Percentiles rank a stretch among this genome's conserved stretches.
Evolutionary conservation across 1,140 invertebrate genomes (phyloP).

Genomic region (Aphis gossypii): DNA sequence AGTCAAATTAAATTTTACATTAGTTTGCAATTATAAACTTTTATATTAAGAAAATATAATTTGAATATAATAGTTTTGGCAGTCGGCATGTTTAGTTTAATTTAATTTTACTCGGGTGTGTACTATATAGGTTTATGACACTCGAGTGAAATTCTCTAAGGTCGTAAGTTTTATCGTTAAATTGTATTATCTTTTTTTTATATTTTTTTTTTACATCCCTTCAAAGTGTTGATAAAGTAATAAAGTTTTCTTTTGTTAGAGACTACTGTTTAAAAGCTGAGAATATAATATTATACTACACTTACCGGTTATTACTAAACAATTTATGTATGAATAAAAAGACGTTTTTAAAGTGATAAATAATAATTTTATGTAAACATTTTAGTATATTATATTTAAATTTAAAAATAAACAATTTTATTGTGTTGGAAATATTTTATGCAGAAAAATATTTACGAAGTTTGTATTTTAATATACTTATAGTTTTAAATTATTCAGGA

Average conservation of each 20-base stretch:
- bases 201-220: neutral
- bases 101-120: neutral
- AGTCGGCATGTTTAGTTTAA: neutral
- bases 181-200: neutral
- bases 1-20: neutral
- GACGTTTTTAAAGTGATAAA: neutral
- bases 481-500: neutral
- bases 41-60: constrained; percentile 10
- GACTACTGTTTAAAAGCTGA: neutral
- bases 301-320: neutral
- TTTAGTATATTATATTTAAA: neutral
- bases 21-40: neutral
- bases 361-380: constrained; percentile 14
- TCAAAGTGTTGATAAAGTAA: neutral
- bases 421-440: neutral
- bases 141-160: neutral
- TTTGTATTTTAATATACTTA: neutral
- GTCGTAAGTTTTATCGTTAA: neutral
- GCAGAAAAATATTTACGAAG: neutral
- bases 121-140: neutral
- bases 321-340: neutral
- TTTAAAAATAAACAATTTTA: neutral
- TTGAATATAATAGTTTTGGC: neutral
- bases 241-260: neutral
- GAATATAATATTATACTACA: neutral